A percentile compares a stretch with the other conserved stretches of the same genome.
These are phyloP conservation scores for Calameuta idolon DNA, from an alignment of 2,888 invertebrate species.

Conservation along the genomic window DNA sequence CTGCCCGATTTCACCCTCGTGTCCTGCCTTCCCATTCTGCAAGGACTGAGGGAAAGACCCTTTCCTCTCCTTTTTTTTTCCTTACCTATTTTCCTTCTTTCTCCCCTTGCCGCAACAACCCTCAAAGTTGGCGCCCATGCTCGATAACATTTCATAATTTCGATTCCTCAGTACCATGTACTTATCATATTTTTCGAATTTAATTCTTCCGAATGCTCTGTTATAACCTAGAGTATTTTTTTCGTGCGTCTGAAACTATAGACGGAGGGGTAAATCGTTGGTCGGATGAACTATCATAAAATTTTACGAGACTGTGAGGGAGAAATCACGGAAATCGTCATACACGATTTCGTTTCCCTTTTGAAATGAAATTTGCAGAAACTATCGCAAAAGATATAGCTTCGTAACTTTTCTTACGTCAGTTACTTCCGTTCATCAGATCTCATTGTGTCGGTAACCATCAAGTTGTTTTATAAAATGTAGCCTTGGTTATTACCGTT, in stretches of 20 bases:
- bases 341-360: background rate
- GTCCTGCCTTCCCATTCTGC: constrained; percentile 31
- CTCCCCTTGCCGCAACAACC: background rate
- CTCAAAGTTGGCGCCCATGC: background rate
- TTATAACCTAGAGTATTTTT: background rate
- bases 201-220: background rate
- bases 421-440: background rate
- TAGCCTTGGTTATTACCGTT: background rate
- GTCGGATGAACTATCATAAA: background rate
- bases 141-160: background rate
- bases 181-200: background rate
- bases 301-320: too few relatives aligned
- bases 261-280: background rate
- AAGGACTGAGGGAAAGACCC: background rate
- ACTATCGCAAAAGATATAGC: background rate
- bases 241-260: background rate
- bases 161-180: background rate
- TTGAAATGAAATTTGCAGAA: background rate
- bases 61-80: constrained; percentile 3
- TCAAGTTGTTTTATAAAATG: background rate
- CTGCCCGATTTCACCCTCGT: constrained; percentile 37
- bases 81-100: background rate
- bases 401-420: background rate
- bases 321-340: background rate
- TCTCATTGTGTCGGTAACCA: background rate